Conservation (phyloP, 2,113 vertebrate species). For the Synchiropus splendidus region DNA sequence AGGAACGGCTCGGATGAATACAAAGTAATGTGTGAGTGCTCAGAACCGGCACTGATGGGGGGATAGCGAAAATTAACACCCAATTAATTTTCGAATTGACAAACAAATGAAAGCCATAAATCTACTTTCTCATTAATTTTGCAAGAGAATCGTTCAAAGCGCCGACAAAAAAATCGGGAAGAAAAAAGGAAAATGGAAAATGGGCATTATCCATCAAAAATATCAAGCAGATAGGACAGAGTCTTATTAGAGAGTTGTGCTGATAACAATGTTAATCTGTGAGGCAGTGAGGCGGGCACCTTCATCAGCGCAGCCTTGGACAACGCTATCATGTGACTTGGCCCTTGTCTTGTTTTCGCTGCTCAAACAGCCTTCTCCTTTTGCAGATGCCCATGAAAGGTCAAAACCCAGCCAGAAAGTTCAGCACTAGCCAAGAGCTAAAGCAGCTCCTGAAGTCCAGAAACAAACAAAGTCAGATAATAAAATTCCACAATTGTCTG, state of each 20-base stretch:
- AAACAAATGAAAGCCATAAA: conserved; percentile 99
- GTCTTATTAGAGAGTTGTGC: conserved; percentile 65
- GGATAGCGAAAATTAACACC: conserved; percentile 99
- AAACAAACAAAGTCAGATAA: too few species aligned
- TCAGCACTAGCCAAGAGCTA: too few species aligned
- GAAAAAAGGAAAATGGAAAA: conserved; percentile 53
- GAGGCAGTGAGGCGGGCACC: conserved; percentile 21
- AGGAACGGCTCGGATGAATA: conserved; percentile 88
- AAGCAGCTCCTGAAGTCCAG: too few species aligned
- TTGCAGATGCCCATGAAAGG: conserved; percentile 29
- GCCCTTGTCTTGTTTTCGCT: conserved; percentile 13
- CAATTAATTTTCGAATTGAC: conserved; percentile 99
- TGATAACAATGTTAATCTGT: conserved; percentile 54
- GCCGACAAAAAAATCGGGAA: conserved; percentile 49
- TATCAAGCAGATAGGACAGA: conserved; percentile 95
- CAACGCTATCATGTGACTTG: conserved; percentile 19
- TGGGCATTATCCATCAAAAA: conserved; percentile 97
- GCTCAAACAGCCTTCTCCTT: conserved; percentile 9
- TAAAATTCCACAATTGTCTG: conserved; percentile 17
- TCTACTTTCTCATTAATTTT: conserved; percentile 99
- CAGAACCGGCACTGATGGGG: conserved; percentile 86
- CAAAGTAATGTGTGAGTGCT: conserved; percentile 82
- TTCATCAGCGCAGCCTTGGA: conserved; percentile 29
- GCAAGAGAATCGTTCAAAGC: conserved; percentile 94
- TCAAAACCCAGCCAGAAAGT: conserved; percentile 18